Base-by-base conservation (phyloP, 2,113 vertebrate genomes). In the Piprites chloris region DNA sequence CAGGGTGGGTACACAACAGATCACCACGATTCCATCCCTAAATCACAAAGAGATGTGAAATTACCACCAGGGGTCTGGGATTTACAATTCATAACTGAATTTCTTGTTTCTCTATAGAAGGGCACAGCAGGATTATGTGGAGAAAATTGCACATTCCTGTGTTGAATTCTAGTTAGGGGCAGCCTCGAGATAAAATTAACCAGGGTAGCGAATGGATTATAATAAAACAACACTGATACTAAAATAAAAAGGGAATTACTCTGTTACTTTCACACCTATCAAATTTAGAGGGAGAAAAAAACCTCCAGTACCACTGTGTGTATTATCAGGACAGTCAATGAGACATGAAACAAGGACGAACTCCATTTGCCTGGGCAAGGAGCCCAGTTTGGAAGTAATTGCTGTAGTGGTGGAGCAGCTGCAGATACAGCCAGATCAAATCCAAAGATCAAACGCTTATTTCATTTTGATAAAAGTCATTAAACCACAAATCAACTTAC, bases 401-500 rank as follows among this genome's bases (percentile, higher is more conserved):
- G 97, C 95, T 94, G 93, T 89, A 78, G 84, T 69, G 80, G 92
- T 94, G 96, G 53, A 89, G 18, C 97, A 98, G 97, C 96, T 98
- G 97, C 96, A 97, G 89, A 96, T 75, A 93, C 32, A 96, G 90
- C 75, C 72, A 95, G 95, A 97, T 97, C 97, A 96, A 97, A 98
- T 97, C 95, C 94, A 97, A 96, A 97, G 97, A 97, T 97, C 96
- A 98, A 97, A 98, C 41, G 97, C 97, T 97, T 97, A 97, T 97
- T 98, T 97, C 97, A 97, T 97, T 97, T 95, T 96, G 97, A 97
- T 98, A 97, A 97, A 97, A 98, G 97, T 97, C 91, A 98, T 97
- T 97, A 98, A 97, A 96, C 96, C 87, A 94, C 37, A 80, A 96
- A 96, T 97, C 97, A 97, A 95, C 96, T 96, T 88, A 93, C 84